A percentile compares a stretch with the other conserved stretches of the same genome.
Conservation (phyloP, 2,888 invertebrate species). For the Ennomos quercinarius region DNA sequence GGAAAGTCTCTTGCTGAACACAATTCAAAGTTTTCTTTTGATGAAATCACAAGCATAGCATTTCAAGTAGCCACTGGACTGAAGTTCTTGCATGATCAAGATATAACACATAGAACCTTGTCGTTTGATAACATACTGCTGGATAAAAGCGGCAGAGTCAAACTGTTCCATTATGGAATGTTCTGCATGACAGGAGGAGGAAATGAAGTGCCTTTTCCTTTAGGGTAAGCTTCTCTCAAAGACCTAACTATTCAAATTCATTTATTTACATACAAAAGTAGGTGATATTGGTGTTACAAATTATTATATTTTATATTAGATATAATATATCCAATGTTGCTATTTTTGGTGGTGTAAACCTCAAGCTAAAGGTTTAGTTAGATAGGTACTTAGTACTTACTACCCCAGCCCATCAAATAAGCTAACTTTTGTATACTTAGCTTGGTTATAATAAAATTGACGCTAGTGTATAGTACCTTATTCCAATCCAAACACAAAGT, state of each 20-base stretch:
- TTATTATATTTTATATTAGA: too few species aligned
- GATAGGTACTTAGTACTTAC: too few species aligned
- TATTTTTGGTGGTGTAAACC: too few species aligned
- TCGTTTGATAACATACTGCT: conserved; percentile 93
- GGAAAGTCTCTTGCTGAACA: conserved; percentile 87
- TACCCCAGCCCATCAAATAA: too few species aligned
- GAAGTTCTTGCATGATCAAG: conserved; percentile 88
- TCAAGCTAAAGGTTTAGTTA: too few species aligned
- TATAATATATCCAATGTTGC: too few species aligned
- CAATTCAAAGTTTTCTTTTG: conserved; percentile 66
- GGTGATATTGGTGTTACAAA: too few species aligned
- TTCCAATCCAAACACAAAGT: too few species aligned
- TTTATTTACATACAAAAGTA: too few species aligned
- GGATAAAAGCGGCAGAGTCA: conserved; percentile 89
- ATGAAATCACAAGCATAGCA: conserved; percentile 87
- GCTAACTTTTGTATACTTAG: too few species aligned
- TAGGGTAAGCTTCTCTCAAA: conserved; percentile 85
- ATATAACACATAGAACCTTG: conserved; percentile 92
- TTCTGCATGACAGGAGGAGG: conserved; percentile 96
- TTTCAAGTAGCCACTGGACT: conserved; percentile 91
- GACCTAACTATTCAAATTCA: conserved; percentile 2
- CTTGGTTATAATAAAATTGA: too few species aligned
- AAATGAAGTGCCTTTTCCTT: conserved; percentile 95
- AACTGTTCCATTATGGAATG: conserved; percentile 97
- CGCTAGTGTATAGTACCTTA: too few species aligned